phyloP scores from a whole-genome alignment of 2,113 vertebrate genomes.

The Motacilla alba region DNA sequence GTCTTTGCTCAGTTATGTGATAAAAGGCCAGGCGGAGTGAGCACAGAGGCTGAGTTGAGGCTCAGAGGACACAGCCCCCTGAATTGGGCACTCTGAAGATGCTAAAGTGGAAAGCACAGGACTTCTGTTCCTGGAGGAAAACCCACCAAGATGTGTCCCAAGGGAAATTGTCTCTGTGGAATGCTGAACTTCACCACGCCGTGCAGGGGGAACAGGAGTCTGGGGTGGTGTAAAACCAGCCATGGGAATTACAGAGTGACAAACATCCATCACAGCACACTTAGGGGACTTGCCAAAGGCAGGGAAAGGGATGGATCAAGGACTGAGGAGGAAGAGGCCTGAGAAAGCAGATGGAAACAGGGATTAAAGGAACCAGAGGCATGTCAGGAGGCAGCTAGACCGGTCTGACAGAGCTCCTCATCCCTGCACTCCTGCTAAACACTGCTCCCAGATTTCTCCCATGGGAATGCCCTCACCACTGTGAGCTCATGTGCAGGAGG shows the following conservation, averaged over 20 bases:
- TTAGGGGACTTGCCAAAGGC: neutral
- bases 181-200: fast-evolving
- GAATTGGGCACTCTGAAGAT: neutral
- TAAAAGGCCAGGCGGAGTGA: neutral
- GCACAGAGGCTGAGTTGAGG: fast-evolving
- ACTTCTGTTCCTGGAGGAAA: neutral
- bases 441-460: fast-evolving
- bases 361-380: neutral
- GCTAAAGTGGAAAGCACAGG: neutral
- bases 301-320: neutral
- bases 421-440: neutral
- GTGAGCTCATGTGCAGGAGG: fast-evolving
- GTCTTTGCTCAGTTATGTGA: neutral
- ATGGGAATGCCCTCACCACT: neutral
- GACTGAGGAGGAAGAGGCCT: neutral
- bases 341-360: neutral
- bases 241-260: neutral
- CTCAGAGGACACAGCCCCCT: neutral
- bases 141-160: neutral
- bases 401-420: neutral
- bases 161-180: neutral
- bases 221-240: neutral
- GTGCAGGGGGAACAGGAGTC: neutral
- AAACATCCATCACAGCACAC: neutral
- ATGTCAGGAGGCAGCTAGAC: neutral